These are phyloP conservation scores for Pionites leucogaster DNA, from an alignment of 2,113 vertebrate genomes.

Conservation along the genomic window DNA sequence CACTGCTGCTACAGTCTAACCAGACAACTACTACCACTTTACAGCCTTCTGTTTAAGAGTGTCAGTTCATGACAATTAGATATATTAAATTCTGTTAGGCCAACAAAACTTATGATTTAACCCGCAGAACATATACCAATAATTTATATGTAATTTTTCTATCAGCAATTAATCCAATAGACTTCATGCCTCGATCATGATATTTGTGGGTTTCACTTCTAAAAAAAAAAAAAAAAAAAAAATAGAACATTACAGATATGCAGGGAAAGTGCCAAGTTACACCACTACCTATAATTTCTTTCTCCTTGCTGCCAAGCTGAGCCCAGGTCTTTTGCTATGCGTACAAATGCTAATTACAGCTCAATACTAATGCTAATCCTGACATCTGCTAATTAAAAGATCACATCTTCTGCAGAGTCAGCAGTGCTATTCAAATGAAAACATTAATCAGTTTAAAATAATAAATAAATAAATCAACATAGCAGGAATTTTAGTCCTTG, in stretches of 20 bases:
- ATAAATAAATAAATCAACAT: slow-evolving; percentile 66
- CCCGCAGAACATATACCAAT: neutral
- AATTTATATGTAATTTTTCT: slow-evolving; percentile 8
- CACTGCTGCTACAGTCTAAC: neutral
- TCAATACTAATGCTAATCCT: slow-evolving; percentile 77
- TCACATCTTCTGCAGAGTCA: slow-evolving; percentile 78
- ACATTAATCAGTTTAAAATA: slow-evolving; percentile 77
- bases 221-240: neutral
- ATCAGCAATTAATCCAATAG: neutral
- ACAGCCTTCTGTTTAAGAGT: neutral
- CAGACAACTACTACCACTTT: neutral
- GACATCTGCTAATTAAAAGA: slow-evolving; percentile 83
- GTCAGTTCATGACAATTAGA: neutral
- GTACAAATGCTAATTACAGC: slow-evolving; percentile 76
- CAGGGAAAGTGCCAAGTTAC: slow-evolving; percentile 29
- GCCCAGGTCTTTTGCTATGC: slow-evolving; percentile 30
- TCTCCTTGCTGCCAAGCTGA: slow-evolving; percentile 41
- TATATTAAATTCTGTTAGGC: neutral
- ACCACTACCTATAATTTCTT: slow-evolving; percentile 30
- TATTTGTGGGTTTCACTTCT: slow-evolving; percentile 9
- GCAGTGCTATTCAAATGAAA: slow-evolving; percentile 77
- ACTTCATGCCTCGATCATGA: neutral
- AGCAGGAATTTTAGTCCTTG: slow-evolving; percentile 45
- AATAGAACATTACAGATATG: neutral
- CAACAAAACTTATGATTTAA: slow-evolving; percentile 12